These are phyloP conservation scores for Melipona bicolor DNA, from an alignment of 2,888 invertebrate species.

Conservation along the genomic window DNA sequence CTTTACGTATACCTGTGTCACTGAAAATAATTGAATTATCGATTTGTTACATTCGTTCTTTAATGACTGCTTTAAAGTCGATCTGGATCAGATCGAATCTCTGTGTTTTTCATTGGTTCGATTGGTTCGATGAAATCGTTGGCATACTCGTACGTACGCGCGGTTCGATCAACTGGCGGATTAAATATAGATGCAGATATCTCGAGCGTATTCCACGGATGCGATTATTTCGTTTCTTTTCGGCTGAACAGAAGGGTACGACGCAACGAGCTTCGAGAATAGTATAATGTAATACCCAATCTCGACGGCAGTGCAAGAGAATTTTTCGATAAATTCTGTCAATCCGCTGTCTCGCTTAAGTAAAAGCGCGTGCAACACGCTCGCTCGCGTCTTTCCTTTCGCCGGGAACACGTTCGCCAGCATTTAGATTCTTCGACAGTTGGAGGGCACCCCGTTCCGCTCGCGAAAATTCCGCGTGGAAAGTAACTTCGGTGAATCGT, in stretches of 20 bases:
- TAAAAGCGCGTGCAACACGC: constrained; percentile 16
- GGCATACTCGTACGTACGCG: too few relatives aligned
- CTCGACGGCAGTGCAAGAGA: background rate
- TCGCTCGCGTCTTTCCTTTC: constrained; percentile 20
- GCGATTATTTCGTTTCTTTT: background rate
- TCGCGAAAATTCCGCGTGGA: constrained; percentile 35
- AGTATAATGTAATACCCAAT: constrained; percentile 28
- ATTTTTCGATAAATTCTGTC: constrained; percentile 49
- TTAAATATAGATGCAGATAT: background rate
- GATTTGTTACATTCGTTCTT: background rate
- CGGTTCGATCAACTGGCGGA: background rate
- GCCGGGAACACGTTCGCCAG: constrained; percentile 41
- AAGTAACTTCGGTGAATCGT: constrained; percentile 47
- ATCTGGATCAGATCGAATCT: too few relatives aligned
- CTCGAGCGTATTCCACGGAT: background rate
- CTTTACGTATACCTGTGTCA: too few relatives aligned
- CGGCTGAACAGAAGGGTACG: too few relatives aligned
- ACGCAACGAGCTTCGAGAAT: background rate
- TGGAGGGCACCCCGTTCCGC: constrained; percentile 27
- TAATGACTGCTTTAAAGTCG: background rate
- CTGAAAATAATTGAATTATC: too few relatives aligned
- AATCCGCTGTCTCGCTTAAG: constrained; percentile 39
- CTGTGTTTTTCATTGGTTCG: too few relatives aligned
- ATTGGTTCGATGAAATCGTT: too few relatives aligned
- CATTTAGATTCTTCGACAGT: constrained; percentile 58